Conservation (phyloP, 35 echinoderm and acorn worm species). For the Stichopus chloronotus region DNA sequence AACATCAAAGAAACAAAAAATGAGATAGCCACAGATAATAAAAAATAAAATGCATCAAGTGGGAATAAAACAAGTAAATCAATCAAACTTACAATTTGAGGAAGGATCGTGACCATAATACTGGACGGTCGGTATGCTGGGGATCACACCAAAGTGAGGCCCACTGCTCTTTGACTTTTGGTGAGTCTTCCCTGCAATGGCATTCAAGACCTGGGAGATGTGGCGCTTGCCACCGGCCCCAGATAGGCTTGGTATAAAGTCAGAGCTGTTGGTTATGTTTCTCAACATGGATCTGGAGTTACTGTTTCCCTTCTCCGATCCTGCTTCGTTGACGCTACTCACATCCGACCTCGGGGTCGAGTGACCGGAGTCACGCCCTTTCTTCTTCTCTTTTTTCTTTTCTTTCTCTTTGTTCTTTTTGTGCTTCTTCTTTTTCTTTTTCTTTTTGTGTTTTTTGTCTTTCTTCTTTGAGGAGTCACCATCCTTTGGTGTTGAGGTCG, state of each 20-base stretch:
- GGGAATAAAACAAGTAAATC: no score
- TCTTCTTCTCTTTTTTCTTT: slow-evolving; percentile 76
- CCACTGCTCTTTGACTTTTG: slow-evolving; percentile 59
- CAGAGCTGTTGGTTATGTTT: slow-evolving; percentile 92
- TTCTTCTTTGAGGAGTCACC: slow-evolving; percentile 57
- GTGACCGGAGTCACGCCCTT: slow-evolving; percentile 34
- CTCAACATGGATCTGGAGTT: slow-evolving; percentile 61
- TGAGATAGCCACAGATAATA: no score
- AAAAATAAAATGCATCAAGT: no score
- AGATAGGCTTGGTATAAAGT: slow-evolving; percentile 42
- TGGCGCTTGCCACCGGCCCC: slow-evolving; percentile 56
- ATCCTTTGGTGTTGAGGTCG: background rate
- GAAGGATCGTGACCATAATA: slow-evolving; percentile 94
- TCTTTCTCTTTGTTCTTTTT: slow-evolving; percentile 77
- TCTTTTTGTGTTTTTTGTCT: slow-evolving; percentile 75
- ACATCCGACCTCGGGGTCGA: slow-evolving; percentile 11
- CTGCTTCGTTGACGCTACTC: slow-evolving; percentile 3
- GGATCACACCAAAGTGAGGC: slow-evolving; percentile 60
- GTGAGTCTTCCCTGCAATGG: slow-evolving; percentile 65
- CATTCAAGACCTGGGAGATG: slow-evolving; percentile 87
- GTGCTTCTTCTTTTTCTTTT: slow-evolving; percentile 85
- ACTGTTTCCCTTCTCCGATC: slow-evolving; percentile 20
- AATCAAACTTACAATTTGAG: slow-evolving; percentile 60
- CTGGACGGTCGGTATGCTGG: slow-evolving; percentile 60
- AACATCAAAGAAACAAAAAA: no score